Conservation (phyloP, 2,888 invertebrate genomes). For the Anoplius nigerrimus region DNA sequence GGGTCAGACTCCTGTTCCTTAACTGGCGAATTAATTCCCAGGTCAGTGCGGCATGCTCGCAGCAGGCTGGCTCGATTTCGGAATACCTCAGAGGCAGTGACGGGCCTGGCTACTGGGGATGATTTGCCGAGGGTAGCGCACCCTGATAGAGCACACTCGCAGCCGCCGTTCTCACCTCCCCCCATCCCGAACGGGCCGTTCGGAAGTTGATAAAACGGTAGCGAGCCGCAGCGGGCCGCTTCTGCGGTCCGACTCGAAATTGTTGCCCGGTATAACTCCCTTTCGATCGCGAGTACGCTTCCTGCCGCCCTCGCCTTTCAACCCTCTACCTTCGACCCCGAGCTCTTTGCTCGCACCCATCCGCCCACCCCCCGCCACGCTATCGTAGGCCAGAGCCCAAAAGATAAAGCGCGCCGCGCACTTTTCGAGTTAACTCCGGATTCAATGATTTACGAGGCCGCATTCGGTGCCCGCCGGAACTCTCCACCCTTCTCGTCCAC, state of each 20-base stretch:
- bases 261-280: constrained; percentile 9
- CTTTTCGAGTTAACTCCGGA: constrained; percentile 29
- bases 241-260: constrained; percentile 21
- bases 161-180: background rate
- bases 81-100: no score
- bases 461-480: constrained; percentile 14
- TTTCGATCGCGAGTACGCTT: constrained; percentile 15
- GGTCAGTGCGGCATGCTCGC: no score
- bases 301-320: background rate
- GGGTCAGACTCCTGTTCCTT: no score
- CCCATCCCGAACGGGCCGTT: constrained; percentile 8
- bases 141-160: no score
- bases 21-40: no score
- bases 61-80: no score
- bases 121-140: no score
- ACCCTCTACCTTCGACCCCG: no score
- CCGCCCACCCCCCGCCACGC: no score
- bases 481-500: constrained; percentile 3
- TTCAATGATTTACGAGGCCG: constrained; percentile 46
- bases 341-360: no score
- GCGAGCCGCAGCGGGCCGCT: constrained; percentile 9
- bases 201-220: constrained; percentile 42
- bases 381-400: background rate
- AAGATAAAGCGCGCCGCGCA: constrained; percentile 31
- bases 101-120: no score